These are phyloP conservation scores for Danaus plexippus DNA, from an alignment of 1,140 invertebrate genomes.

Conservation along the genomic window DNA sequence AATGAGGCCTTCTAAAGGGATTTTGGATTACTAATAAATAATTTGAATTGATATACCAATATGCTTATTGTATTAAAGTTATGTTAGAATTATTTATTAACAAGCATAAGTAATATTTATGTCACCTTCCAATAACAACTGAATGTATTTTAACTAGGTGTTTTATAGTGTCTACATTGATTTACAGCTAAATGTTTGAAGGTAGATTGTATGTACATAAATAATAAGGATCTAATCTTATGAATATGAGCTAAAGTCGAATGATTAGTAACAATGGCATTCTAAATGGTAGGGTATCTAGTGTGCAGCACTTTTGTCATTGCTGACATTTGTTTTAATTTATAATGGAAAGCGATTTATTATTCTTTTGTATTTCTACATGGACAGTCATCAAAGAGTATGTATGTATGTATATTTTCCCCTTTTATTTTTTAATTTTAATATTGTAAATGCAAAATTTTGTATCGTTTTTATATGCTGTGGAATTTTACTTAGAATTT, in stretches of 20 bases:
- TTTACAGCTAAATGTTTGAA: constrained; percentile 5
- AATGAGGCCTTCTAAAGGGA: constrained; percentile 49
- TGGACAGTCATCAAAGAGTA: background rate
- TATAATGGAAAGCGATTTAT: background rate
- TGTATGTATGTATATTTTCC: no score
- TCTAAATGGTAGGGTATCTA: constrained; percentile 20
- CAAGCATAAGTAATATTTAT: background rate
- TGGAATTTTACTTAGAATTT: no score
- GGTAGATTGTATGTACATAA: constrained; percentile 3
- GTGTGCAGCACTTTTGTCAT: no score
- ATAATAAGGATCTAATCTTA: constrained; percentile 59
- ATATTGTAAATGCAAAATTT: constrained; percentile 1
- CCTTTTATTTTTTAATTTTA: background rate
- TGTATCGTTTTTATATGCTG: background rate
- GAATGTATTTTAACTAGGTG: constrained; percentile 7
- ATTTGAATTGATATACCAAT: constrained; percentile 15
- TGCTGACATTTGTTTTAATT: no score
- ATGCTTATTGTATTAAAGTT: constrained; percentile 12
- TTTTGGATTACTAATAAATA: constrained; percentile 18
- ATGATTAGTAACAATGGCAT: constrained; percentile 24
- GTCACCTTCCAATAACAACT: constrained; percentile 1
- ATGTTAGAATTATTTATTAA: constrained; percentile 9
- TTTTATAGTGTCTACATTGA: constrained; percentile 8
- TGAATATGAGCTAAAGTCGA: constrained; percentile 63
- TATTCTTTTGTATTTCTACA: background rate